Evolutionary conservation across 2,888 invertebrate species (phyloP).

Genomic region (Leptopilina syphax): DNA sequence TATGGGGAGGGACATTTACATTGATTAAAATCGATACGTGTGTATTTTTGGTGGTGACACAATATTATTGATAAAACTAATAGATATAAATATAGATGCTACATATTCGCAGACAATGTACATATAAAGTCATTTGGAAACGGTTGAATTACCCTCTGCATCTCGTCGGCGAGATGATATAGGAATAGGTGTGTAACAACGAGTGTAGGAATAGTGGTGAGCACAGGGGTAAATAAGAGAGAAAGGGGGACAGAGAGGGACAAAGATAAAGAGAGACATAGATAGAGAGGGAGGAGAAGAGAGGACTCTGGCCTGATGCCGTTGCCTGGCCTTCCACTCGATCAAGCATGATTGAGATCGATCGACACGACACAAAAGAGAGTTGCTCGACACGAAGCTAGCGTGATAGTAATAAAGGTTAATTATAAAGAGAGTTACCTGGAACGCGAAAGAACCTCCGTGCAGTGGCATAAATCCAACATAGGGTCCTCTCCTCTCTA

Average conservation of each 20-base stretch:
- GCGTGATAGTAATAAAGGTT: conserved; percentile 66
- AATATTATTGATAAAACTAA: no score
- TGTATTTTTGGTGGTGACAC: no score
- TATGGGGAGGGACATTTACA: no score
- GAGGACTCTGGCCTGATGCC: conserved; percentile 53
- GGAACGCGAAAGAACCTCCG: conserved; percentile 57
- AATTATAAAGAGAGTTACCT: conserved; percentile 69
- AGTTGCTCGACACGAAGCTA: conserved; percentile 46
- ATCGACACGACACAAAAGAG: conserved; percentile 69
- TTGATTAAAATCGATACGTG: no score
- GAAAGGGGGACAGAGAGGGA: conserved; percentile 8
- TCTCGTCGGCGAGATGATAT: conserved; percentile 15
- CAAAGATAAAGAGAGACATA: background rate
- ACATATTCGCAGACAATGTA: background rate
- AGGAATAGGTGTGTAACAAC: background rate
- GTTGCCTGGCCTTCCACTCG: conserved; percentile 66
- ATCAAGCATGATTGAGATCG: conserved; percentile 70
- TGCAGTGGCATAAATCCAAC: conserved; percentile 25
- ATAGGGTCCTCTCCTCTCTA: background rate
- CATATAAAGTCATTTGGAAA: conserved; percentile 7
- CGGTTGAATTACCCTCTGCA: conserved; percentile 33
- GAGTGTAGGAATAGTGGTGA: background rate
- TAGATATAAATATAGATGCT: no score
- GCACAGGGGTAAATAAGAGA: background rate
- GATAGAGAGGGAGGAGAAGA: conserved; percentile 31